phyloP scores from a whole-genome alignment of 1,140 invertebrate species.

The Neelides sp. region DNA sequence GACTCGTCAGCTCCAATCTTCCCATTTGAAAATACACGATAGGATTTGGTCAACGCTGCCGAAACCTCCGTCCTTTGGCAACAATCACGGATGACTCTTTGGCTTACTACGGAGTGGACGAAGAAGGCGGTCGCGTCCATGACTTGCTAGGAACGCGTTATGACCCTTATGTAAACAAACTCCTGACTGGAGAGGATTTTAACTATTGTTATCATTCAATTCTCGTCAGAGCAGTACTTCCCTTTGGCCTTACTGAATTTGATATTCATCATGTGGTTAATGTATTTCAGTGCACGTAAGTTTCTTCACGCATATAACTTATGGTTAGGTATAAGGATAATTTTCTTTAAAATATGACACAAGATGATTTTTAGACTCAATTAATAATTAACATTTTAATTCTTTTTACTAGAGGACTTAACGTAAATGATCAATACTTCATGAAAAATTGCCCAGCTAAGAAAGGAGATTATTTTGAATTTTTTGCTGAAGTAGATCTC shows the following conservation, averaged over 20 bases:
- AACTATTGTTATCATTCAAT: slow-evolving; percentile 39
- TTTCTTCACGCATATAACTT: slow-evolving; percentile 33
- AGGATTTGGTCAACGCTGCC: slow-evolving; percentile 40
- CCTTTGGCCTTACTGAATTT: slow-evolving; percentile 37
- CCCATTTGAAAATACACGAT: slow-evolving; percentile 38
- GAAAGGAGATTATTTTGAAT: slow-evolving; percentile 41
- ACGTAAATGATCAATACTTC: slow-evolving; percentile 40
- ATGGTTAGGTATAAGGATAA: neutral
- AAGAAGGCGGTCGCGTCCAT: slow-evolving; percentile 39
- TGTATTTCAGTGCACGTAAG: slow-evolving; percentile 43
- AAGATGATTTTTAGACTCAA: neutral
- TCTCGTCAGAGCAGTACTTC: slow-evolving; percentile 36
- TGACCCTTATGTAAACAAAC: slow-evolving; percentile 40
- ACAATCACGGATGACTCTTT: slow-evolving; percentile 40
- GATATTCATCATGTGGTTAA: slow-evolving; percentile 44
- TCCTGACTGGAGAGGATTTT: slow-evolving; percentile 37
- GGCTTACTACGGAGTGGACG: slow-evolving; percentile 38
- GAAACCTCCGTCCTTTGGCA: slow-evolving; percentile 39
- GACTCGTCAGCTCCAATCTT: slow-evolving; percentile 39
- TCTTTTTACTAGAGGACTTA: too few species aligned
- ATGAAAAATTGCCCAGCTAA: slow-evolving; percentile 39
- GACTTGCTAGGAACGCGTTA: slow-evolving; percentile 41
- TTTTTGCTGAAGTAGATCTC: slow-evolving; percentile 42
- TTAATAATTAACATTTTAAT: neutral
- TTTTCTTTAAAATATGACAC: neutral